Evolutionary conservation across 2,797 vertebrate genomes (phyloP), one percentile per base, ranked within the genome.

Genomic region (Phataginus tricuspis): DNA sequence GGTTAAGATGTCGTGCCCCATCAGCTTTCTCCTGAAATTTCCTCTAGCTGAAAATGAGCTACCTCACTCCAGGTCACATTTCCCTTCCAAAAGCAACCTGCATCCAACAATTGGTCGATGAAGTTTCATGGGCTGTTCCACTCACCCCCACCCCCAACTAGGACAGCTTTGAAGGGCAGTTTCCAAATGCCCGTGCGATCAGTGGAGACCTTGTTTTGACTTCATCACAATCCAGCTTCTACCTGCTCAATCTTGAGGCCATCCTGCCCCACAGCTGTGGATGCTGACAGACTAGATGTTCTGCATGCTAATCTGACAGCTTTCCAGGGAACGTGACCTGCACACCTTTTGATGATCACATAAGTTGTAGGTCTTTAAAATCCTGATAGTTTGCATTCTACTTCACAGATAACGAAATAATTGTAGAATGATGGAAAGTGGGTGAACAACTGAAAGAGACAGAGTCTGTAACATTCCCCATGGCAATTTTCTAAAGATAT

Each of bases 101-200:
- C 2, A 68, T 27, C 31, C 63, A 39, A 5, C 12, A 34, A 68
- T 11, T 9, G 31, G 3, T 29, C 13, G 14, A 3, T 39, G 16
- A 63, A 57, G n/a, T 7, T 29, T 14, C 1, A 6, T 39, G 9
- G 19, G 3, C 21, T 29, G 11, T 21, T 23, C 0, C 3, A 3
- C 23, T 55, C 45, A 23, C 0, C 1, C 29, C 2, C 2, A n/a
- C 18, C 39, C 45, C 45, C 45, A 45, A 45, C 49, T 63, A 49
- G 8, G 27, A 74, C 2, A 71, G 13, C 0, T 31, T 27, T 12
- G 6, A 49, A 88, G 11, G 45, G 53, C 1, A 27, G 45, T 13
- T 12, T 49, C 1, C 25, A 14, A 34, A 64, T 0, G 18, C 4
- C 34, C 14, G 0, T 5, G 13, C 21, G 11, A 5, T 49, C 5